Conservation (phyloP, 2,113 vertebrate genomes). For the Gambusia affinis region DNA sequence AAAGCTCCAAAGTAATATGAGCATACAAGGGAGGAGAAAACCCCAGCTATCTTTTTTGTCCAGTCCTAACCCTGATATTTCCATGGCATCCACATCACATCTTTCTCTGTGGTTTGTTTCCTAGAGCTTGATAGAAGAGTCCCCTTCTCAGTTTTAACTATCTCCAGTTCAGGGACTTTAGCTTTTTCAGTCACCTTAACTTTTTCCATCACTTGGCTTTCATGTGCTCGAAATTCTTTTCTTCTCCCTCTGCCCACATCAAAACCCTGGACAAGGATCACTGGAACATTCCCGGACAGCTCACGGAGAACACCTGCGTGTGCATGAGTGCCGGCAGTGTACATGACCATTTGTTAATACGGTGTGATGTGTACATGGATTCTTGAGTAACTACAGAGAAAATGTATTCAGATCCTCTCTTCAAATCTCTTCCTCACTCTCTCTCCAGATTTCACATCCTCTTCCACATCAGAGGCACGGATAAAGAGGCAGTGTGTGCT, state of each 20-base stretch:
- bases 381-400: slow-evolving; percentile 65
- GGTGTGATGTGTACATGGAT: slow-evolving; percentile 76
- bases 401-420: slow-evolving; percentile 68
- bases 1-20: slow-evolving; percentile 72
- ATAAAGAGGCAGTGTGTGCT: slow-evolving; percentile 71
- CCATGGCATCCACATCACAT: slow-evolving; percentile 28
- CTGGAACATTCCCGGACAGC: slow-evolving; percentile 72
- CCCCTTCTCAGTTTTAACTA: slow-evolving; percentile 24
- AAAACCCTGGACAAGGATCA: slow-evolving; percentile 75
- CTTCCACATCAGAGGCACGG: slow-evolving; percentile 66
- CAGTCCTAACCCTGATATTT: slow-evolving; percentile 54
- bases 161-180: slow-evolving; percentile 40
- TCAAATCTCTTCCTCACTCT: slow-evolving; percentile 71
- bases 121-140: slow-evolving; percentile 5
- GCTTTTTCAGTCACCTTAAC: slow-evolving; percentile 31
- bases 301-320: slow-evolving; percentile 73
- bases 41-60: slow-evolving; percentile 48
- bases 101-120: slow-evolving; percentile 32
- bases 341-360: slow-evolving; percentile 69
- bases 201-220: slow-evolving; percentile 59
- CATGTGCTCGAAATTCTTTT: slow-evolving; percentile 64
- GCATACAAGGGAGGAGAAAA: slow-evolving; percentile 66
- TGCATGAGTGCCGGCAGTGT: slow-evolving; percentile 63
- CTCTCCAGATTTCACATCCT: slow-evolving; percentile 78
- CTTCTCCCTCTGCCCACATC: slow-evolving; percentile 71